These are phyloP conservation scores for Geodia barretti DNA, from an alignment of 37 sponge, comb jelly and placozoan species.

Conservation along the genomic window DNA sequence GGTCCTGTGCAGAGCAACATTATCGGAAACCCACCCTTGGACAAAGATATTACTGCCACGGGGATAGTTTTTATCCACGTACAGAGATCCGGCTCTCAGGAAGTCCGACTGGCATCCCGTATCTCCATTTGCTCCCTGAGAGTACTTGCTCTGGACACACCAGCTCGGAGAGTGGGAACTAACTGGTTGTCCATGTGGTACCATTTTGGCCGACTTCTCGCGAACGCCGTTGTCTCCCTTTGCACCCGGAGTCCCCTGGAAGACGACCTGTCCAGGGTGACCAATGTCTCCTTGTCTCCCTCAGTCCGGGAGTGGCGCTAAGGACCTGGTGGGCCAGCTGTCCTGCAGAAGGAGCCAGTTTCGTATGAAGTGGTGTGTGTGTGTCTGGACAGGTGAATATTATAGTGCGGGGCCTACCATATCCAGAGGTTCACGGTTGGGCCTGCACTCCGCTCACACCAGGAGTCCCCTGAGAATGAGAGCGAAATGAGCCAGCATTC, in stretches of 20 bases:
- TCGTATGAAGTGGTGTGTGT: no score
- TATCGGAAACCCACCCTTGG: no score
- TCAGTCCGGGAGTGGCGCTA: slow-evolving; percentile 16
- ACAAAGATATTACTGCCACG: no score
- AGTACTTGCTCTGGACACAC: no score
- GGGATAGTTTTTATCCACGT: no score
- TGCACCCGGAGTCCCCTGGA: slow-evolving; percentile 40
- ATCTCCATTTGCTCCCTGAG: no score
- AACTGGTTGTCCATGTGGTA: no score
- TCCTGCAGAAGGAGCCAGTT: slow-evolving; percentile 17
- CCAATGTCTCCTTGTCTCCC: slow-evolving; percentile 56
- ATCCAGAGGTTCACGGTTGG: slow-evolving; percentile 59
- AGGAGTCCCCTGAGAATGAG: slow-evolving; percentile 20
- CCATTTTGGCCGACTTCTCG: slow-evolving; percentile 43
- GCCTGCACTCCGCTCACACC: slow-evolving; percentile 57
- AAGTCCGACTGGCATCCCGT: no score
- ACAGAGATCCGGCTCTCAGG: no score
- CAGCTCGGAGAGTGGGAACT: no score
- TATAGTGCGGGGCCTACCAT: slow-evolving; percentile 13
- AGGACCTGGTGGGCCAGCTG: slow-evolving; percentile 41
- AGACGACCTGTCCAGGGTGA: slow-evolving; percentile 36
- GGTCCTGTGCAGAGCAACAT: no score
- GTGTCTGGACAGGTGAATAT: not conserved
- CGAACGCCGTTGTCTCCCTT: slow-evolving; percentile 58
- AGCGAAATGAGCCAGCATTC: not conserved